Percentiles rank a stretch among this genome's conserved stretches.
These are phyloP conservation scores for Fregetta grallaria DNA, from an alignment of 2,113 vertebrate species.

Conservation along the genomic window DNA sequence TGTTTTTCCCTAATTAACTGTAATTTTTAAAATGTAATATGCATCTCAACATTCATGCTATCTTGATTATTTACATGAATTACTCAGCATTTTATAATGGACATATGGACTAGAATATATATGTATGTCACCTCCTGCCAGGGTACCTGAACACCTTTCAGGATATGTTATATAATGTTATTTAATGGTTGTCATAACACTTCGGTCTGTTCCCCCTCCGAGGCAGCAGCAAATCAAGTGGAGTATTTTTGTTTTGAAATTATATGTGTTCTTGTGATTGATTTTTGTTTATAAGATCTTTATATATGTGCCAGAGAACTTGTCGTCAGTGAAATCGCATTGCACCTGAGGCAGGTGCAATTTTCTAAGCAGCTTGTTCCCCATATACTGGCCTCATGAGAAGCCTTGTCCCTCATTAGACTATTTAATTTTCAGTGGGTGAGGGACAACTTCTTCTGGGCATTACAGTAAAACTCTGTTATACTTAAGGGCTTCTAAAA, in stretches of 20 bases:
- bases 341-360: neutral
- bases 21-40: neutral
- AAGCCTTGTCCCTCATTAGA: neutral
- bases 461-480: neutral
- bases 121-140: neutral
- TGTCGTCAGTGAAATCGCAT: neutral
- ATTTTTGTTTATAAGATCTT: neutral
- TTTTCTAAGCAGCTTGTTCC: neutral
- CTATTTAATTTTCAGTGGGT: neutral
- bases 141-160: neutral
- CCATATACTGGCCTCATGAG: neutral
- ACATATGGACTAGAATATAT: rapidly evolving
- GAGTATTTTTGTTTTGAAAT: neutral
- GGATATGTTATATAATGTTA: neutral
- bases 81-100: neutral
- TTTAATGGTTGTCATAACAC: neutral
- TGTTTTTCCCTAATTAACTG: neutral
- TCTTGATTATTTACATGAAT: neutral
- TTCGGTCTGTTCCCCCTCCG: neutral
- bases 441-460: neutral
- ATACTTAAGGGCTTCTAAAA: neutral
- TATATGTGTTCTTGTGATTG: neutral
- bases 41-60: neutral
- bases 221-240: neutral
- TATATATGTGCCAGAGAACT: neutral